Evolutionary conservation across 2,888 invertebrate genomes (phyloP), one percentile per base, ranked within the genome.

Genomic region (Lathronympha strigana): DNA sequence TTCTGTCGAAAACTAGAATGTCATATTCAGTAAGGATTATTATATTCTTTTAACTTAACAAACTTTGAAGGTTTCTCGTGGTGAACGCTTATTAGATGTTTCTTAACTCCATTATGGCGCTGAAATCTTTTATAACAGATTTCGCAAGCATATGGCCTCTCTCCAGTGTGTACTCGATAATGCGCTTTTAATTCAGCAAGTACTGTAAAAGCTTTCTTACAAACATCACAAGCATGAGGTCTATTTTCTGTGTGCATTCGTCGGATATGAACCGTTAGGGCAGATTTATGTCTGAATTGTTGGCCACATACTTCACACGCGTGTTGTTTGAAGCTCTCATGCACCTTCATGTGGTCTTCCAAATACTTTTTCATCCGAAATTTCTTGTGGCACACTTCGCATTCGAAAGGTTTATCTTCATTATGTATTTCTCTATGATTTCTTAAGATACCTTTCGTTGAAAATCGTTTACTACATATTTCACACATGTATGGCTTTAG

Each of bases 21-120:
- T 11, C 4, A 21, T 11, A 43, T 43, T n/a, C 21, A 19, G 13
- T 43, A 43, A 21, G 43, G 43, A 9, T 43, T 43, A 21, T 43
- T 43, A 43, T 11, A 47, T 23, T 47, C 47, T 47, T 47, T 47
- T 23, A 47, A n/a, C n/a, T 47, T 47, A 47, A 47, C n/a, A 47
- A 47, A 53, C 17, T 53, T 53, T 2, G 53, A n/a, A 36, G 55
- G 55, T 28, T 55, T 55, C 13, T 55, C 55, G 21, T 19, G 40
- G 21, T 53, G 53, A 3, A 53, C 53, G 1, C 36, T 36, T 36
- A 36, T 53, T 15, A 53, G 23, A 36, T 53, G 53, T 53, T 36
- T 53, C 53, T 36, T 53, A 9, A 36, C 36, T 23, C 38, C 17
- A 19, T 55, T 23, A 8, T 40, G 40, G 28, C 40, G 28, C 17